Percentiles rank a stretch among this genome's conserved stretches.
These are phyloP conservation scores for Centroberyx gerrardi DNA, from an alignment of 2,797 vertebrate species.

Conservation along the genomic window DNA sequence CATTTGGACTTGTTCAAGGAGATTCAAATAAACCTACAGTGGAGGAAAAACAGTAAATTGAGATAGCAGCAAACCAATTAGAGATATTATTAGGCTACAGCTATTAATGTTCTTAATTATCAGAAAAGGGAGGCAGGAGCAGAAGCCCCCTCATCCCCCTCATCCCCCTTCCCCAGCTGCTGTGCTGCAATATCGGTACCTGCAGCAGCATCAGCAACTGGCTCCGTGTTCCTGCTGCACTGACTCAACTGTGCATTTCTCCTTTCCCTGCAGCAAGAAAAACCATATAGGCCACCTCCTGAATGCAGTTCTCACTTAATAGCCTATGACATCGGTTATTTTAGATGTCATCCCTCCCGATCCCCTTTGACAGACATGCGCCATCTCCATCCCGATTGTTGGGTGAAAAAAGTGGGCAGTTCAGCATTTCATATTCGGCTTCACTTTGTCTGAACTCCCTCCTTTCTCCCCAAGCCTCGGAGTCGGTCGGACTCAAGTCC, in stretches of 20 bases:
- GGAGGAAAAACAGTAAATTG: neutral
- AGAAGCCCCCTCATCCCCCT: neutral
- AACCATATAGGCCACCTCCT: slow-evolving; percentile 27
- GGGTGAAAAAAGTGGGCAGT: slow-evolving; percentile 78
- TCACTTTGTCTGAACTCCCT: slow-evolving; percentile 67
- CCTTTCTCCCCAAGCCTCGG: slow-evolving; percentile 57
- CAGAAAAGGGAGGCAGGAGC: neutral
- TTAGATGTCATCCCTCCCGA: slow-evolving; percentile 55
- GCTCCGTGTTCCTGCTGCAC: slow-evolving; percentile 22
- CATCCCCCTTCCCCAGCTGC: slow-evolving; percentile 11
- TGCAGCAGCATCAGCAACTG: slow-evolving; percentile 59
- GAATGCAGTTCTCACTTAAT: slow-evolving; percentile 26
- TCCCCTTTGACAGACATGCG: slow-evolving; percentile 54
- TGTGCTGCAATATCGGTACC: slow-evolving; percentile 56
- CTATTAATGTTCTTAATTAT: neutral
- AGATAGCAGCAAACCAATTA: neutral
- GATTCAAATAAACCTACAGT: slow-evolving; percentile 3
- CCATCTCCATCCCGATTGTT: slow-evolving; percentile 62
- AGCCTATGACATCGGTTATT: slow-evolving; percentile 57
- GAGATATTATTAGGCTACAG: too few relatives aligned
- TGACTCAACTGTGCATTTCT: slow-evolving; percentile 58
- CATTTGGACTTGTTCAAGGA: slow-evolving; percentile 12
- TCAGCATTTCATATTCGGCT: slow-evolving; percentile 69
- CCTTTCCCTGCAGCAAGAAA: slow-evolving; percentile 44
- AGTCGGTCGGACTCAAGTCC: slow-evolving; percentile 52